phyloP scores from a whole-genome alignment of 2,113 vertebrate species.

The Halichoerus grypus region DNA sequence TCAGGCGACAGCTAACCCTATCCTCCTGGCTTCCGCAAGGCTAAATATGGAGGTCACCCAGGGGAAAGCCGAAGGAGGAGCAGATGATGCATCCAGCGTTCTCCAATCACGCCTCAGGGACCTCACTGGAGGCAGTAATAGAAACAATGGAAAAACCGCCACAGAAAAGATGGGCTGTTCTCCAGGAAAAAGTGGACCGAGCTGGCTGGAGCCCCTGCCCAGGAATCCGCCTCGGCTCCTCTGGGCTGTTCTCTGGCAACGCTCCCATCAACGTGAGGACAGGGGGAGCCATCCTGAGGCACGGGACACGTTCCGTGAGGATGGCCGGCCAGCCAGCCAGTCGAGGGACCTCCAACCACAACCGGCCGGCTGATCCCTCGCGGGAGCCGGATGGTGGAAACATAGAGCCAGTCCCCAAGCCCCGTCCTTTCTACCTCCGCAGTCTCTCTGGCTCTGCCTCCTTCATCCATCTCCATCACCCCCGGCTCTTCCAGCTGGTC shows the following conservation, averaged over 20 bases:
- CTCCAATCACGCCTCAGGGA: not conserved
- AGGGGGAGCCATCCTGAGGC: not conserved
- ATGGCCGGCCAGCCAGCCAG: not conserved
- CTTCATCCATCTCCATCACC: too few species aligned
- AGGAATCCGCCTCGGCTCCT: not conserved
- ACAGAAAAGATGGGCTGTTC: not conserved
- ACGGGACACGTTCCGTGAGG: not conserved
- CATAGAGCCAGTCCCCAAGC: not conserved
- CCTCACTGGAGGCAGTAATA: not conserved
- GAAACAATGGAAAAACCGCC: not conserved
- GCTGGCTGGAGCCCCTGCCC: not conserved
- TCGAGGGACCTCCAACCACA: not conserved
- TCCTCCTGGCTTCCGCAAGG: not conserved
- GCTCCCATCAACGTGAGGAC: not conserved
- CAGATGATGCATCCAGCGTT: rapidly evolving
- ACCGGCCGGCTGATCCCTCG: too few species aligned
- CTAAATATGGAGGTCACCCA: not conserved
- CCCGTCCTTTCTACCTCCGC: rapidly evolving
- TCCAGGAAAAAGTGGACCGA: not conserved
- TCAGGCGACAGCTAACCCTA: not conserved
- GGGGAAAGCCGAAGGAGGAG: not conserved
- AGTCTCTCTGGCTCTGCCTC: not conserved
- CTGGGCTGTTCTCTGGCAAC: not conserved
- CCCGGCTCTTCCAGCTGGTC: not conserved
- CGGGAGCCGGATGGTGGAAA: not conserved